A percentile compares a stretch with the other conserved stretches of the same genome.
Evolutionary conservation across 2,797 vertebrate species (phyloP).

Genomic region (Margarornis squamiger): DNA sequence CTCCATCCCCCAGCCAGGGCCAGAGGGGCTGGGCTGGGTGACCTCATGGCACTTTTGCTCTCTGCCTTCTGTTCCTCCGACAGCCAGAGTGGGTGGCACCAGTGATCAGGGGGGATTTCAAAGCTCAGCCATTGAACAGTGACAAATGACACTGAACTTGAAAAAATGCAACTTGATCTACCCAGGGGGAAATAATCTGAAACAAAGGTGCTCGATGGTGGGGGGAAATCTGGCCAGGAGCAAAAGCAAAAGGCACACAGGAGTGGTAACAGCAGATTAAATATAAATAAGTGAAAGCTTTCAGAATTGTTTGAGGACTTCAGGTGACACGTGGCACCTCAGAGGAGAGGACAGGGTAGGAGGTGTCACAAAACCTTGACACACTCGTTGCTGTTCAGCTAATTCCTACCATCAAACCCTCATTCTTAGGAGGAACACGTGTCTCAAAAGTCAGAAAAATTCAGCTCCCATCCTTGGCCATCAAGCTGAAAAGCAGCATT

Average conservation of each 20-base stretch:
- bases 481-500: background rate
- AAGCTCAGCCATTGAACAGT: background rate
- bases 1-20: background rate
- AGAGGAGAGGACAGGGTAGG: background rate
- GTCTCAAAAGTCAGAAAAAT: background rate
- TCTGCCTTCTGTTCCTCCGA: background rate
- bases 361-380: background rate
- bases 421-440: background rate
- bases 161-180: background rate
- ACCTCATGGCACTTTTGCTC: constrained; percentile 23
- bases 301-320: background rate
- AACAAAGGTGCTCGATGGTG: background rate
- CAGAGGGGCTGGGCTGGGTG: background rate
- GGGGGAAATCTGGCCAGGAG: constrained; percentile 16
- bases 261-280: background rate
- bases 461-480: background rate
- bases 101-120: background rate
- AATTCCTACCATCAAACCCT: background rate
- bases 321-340: background rate
- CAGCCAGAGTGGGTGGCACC: background rate
- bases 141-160: background rate
- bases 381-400: background rate
- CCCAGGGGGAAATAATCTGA: constrained; percentile 8
- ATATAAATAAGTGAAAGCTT: background rate
- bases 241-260: background rate